phyloP scores from a whole-genome alignment of 2,888 invertebrate genomes.

The Matsumyia berberina region DNA sequence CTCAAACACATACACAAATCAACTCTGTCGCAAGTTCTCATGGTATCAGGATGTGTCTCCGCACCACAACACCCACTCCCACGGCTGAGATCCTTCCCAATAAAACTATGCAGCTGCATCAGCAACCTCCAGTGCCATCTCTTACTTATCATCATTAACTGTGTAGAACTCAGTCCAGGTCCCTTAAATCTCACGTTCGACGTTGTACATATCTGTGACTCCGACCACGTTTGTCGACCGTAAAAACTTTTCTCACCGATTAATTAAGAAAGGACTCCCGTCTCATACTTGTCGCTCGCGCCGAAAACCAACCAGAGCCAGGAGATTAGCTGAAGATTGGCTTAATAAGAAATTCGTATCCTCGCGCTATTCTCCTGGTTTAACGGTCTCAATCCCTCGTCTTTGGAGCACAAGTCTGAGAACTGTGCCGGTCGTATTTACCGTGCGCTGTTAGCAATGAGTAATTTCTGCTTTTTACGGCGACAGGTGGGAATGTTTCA shows the following conservation, averaged over 20 bases:
- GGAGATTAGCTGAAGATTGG: constrained; percentile 38
- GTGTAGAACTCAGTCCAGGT: not conserved
- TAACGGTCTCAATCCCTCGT: not conserved
- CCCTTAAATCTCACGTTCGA: constrained; percentile 27
- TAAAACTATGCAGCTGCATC: constrained; percentile 43
- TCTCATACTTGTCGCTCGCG: too few species aligned
- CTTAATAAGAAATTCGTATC: constrained; percentile 37
- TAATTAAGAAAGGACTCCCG: constrained; percentile 57
- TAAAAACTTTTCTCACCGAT: constrained; percentile 46
- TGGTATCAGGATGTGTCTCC: constrained; percentile 32
- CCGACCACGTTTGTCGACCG: constrained; percentile 27
- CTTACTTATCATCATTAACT: constrained; percentile 41
- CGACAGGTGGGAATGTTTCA: constrained; percentile 53
- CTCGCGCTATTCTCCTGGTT: constrained; percentile 1
- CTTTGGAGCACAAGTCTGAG: not conserved
- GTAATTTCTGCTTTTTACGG: constrained; percentile 49
- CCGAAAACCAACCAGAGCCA: not conserved
- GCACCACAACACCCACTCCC: constrained; percentile 4
- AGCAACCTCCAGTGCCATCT: constrained; percentile 30
- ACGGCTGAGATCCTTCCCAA: not conserved
- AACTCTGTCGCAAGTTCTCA: not conserved
- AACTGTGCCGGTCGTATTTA: not conserved
- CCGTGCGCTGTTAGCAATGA: constrained; percentile 31
- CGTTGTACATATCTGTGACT: constrained; percentile 22
- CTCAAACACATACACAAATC: constrained; percentile 8